Percentiles rank a stretch among this genome's conserved stretches.
Evolutionary conservation across 1,140 invertebrate species (phyloP).

Genomic region (Harlomillsia oculata): DNA sequence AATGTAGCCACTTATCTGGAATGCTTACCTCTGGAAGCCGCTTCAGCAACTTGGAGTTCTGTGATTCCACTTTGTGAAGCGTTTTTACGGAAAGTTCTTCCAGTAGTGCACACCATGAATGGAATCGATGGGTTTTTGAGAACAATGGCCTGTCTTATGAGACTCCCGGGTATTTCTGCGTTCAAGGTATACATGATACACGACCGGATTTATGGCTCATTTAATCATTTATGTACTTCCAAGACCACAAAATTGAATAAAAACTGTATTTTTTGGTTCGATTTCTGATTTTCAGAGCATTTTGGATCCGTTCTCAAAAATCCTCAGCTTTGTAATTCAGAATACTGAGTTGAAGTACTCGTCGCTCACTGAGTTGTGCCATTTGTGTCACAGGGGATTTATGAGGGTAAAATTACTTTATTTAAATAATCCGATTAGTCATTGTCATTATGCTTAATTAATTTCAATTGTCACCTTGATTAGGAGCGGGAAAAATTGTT

Average conservation of each 20-base stretch:
- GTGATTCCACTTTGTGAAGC: slow-evolving; percentile 74
- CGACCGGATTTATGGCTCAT: neutral
- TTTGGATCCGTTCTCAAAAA: slow-evolving; percentile 92
- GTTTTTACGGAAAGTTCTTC: slow-evolving; percentile 60
- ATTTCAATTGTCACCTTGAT: slow-evolving; percentile 23
- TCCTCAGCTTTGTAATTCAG: slow-evolving; percentile 81
- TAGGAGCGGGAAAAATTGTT: slow-evolving; percentile 87
- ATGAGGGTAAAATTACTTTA: slow-evolving; percentile 48
- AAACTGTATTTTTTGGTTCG: neutral
- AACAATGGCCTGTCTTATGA: slow-evolving; percentile 74
- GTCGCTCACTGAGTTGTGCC: slow-evolving; percentile 77
- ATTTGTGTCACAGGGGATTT: slow-evolving; percentile 77
- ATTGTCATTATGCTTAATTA: neutral
- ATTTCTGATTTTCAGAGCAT: slow-evolving; percentile 50
- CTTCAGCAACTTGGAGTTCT: slow-evolving; percentile 55
- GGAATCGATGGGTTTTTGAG: slow-evolving; percentile 67
- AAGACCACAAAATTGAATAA: neutral
- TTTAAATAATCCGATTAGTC: neutral
- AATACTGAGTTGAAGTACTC: slow-evolving; percentile 75
- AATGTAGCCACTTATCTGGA: slow-evolving; percentile 91
- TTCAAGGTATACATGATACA: slow-evolving; percentile 57
- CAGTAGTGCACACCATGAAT: slow-evolving; percentile 60
- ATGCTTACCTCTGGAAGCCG: slow-evolving; percentile 75
- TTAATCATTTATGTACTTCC: no score
- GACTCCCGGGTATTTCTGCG: slow-evolving; percentile 67